These are phyloP conservation scores for Diploscapter pachys DNA, from an alignment of 1,140 invertebrate genomes.

Conservation along the genomic window DNA sequence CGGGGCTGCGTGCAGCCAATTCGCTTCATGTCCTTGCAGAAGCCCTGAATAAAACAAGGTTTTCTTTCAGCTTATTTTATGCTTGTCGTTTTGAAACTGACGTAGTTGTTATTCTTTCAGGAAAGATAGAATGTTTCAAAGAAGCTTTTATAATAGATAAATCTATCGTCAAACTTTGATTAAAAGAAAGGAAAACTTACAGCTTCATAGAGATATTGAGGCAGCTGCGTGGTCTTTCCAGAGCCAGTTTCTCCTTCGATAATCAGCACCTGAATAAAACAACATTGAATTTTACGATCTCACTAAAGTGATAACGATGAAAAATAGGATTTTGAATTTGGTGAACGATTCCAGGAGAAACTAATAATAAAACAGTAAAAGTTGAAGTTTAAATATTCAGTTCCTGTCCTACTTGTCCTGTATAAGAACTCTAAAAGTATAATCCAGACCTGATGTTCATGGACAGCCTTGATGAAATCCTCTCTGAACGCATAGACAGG, in stretches of 20 bases:
- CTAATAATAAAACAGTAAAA: no score
- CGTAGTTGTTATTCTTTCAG: no score
- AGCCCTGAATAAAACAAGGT: slow-evolving; percentile 60
- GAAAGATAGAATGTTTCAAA: slow-evolving; percentile 4
- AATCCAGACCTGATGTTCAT: slow-evolving; percentile 28
- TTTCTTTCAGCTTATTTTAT: no score
- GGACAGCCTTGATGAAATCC: slow-evolving; percentile 36
- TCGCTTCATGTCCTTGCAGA: slow-evolving; percentile 71
- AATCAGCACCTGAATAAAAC: slow-evolving; percentile 74
- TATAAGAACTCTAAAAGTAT: slow-evolving; percentile 80
- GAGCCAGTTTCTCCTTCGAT: slow-evolving; percentile 77
- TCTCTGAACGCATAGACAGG: slow-evolving; percentile 90
- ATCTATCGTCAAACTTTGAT: neutral
- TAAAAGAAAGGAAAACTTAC: slow-evolving; percentile 65
- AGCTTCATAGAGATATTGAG: slow-evolving; percentile 90
- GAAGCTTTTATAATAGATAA: slow-evolving; percentile 18
- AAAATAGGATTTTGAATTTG: no score
- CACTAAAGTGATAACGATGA: no score
- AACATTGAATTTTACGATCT: no score
- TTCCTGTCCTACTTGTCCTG: slow-evolving; percentile 67
- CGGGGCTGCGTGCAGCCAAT: slow-evolving; percentile 76
- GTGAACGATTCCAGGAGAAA: no score
- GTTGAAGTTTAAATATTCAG: no score
- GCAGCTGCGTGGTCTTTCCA: slow-evolving; percentile 96
- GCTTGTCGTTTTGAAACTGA: no score